Base-by-base conservation (phyloP, 2,113 vertebrate species). In the Seriola quinqueradiata region DNA sequence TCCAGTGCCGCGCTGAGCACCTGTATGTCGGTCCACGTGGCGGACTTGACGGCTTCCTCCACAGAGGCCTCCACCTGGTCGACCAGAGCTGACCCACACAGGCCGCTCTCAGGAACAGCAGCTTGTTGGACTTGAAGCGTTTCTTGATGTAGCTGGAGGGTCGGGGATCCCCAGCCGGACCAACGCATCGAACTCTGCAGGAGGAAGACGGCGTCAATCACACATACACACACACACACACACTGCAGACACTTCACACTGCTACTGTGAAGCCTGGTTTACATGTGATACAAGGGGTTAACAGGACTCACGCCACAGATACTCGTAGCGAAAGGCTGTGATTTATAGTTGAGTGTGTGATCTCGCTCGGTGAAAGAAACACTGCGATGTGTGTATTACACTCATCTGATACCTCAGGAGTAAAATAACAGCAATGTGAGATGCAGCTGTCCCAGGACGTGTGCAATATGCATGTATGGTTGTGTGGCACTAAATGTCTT, bases 61-160 rank as follows among this genome's bases (percentile, higher is more conserved):
- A 97, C 96, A 19, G 97, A 97, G 1, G 97, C 98, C 95, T 99
- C 98, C 74, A 99, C 95, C 69, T 97, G 98, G 94, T 99, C 97
- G 38, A 99, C 95, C 78, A 99, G 95, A 82, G 89, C 89, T 96
- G 96, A 40, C 96, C 96, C 90, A 99, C 96, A 83, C 97, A 99
- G 71, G 96, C 96, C 0, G 96, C 95, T 82, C 94, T 92, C 68
- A 99, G 93, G 92, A 97, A 98, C 65, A 98, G 91, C 64, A 99
- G 95, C 0, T 96, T 95, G 50, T 83, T 71, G 32, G 96, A 95
- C 89, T 97, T 98, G 79, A 96, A 99, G 46, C 97, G 96, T 92
- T 99, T 99, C 91, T 94, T 98, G 71, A 99, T 96, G 92, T 98
- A 99, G 89, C 75, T 91, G 54, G 94, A 5, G 98, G 96, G 81